These are phyloP conservation scores for Trisateles emortualis DNA, from an alignment of 2,888 invertebrate genomes.

Conservation along the genomic window DNA sequence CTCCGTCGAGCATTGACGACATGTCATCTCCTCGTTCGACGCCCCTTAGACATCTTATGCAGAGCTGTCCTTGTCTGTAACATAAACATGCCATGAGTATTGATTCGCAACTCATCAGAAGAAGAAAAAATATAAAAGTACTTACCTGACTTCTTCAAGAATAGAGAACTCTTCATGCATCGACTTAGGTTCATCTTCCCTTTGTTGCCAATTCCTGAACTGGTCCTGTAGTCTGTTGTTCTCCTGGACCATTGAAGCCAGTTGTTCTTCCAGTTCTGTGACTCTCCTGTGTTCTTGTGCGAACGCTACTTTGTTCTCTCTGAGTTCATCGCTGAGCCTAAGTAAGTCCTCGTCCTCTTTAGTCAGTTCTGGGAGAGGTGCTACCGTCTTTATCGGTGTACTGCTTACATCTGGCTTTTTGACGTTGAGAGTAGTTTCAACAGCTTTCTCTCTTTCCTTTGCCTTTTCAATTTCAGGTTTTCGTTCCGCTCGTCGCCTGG, in stretches of 20 bases:
- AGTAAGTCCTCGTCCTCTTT: slow-evolving; percentile 85
- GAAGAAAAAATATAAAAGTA: background rate
- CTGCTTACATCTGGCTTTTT: slow-evolving; percentile 67
- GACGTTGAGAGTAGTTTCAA: slow-evolving; percentile 55
- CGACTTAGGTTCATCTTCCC: slow-evolving; percentile 92
- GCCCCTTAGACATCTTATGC: slow-evolving; percentile 92
- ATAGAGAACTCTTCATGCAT: slow-evolving; percentile 94
- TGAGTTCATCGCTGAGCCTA: slow-evolving; percentile 89
- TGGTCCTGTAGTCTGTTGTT: slow-evolving; percentile 91
- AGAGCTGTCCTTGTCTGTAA: slow-evolving; percentile 92
- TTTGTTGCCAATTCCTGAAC: slow-evolving; percentile 87
- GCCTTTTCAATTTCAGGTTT: slow-evolving; percentile 79
- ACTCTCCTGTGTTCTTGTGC: slow-evolving; percentile 91
- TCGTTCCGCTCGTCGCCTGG: slow-evolving; percentile 87
- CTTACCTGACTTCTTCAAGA: slow-evolving; percentile 94
- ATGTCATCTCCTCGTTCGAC: slow-evolving; percentile 88
- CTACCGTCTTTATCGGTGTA: slow-evolving; percentile 69
- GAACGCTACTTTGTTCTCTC: slow-evolving; percentile 89
- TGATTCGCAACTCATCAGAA: background rate
- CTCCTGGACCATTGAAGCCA: slow-evolving; percentile 90
- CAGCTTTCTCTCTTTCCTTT: slow-evolving; percentile 73
- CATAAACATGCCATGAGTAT: slow-evolving; percentile 9
- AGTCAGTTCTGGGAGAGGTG: slow-evolving; percentile 80
- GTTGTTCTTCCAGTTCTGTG: slow-evolving; percentile 92
- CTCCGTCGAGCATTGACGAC: slow-evolving; percentile 90